phyloP scores from a whole-genome alignment of 2,888 invertebrate species.

The Ommatoiulus sabulosus region DNA sequence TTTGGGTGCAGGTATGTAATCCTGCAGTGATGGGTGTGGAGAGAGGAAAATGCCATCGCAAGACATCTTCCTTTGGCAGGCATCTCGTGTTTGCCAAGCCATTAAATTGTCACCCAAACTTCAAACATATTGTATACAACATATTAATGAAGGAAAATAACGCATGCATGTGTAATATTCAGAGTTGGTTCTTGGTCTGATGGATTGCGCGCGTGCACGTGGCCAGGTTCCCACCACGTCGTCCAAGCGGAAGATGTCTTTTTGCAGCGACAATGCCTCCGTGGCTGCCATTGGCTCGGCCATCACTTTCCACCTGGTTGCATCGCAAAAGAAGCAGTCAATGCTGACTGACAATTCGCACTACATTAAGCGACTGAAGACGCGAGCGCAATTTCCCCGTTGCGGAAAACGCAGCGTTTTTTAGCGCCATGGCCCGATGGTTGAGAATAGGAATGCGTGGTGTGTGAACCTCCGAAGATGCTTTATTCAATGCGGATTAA shows the following conservation, averaged over 20 bases:
- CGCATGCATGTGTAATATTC: not conserved
- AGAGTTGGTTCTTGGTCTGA: not conserved
- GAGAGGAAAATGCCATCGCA: not conserved
- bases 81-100: not conserved
- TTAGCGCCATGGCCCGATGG: not conserved
- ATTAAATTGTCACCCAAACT: not conserved
- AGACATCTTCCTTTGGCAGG: no score
- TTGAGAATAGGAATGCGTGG: not conserved
- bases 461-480: not conserved
- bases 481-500: not conserved
- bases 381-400: not conserved
- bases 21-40: not conserved
- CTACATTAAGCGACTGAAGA: slow-evolving; percentile 45
- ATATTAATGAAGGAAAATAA: not conserved
- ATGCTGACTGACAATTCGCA: slow-evolving; percentile 48
- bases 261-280: slow-evolving; percentile 22
- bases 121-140: not conserved
- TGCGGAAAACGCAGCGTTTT: not conserved
- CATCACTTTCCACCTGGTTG: slow-evolving; percentile 51
- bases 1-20: not conserved
- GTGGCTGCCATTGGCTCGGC: slow-evolving; percentile 31
- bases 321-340: slow-evolving; percentile 46
- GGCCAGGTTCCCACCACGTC: slow-evolving; percentile 44
- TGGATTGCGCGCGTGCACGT: not conserved
- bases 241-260: slow-evolving; percentile 50